A percentile compares a stretch with the other conserved stretches of the same genome.
Conservation (phyloP, 2,113 vertebrate genomes). For the Protobothrops mucrosquamatus region DNA sequence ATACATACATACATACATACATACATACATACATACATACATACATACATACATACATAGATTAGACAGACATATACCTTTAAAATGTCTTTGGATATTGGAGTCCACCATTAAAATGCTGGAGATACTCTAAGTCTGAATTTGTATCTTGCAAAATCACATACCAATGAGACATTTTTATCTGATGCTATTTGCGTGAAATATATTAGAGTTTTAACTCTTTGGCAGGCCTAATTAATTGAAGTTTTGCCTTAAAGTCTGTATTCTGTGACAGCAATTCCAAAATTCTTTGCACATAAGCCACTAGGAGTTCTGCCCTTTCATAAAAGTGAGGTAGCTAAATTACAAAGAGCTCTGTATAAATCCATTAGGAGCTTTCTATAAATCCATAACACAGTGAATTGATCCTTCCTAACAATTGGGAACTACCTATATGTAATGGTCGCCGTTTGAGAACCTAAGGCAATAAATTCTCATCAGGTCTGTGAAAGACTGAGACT, state of each 20-base stretch:
- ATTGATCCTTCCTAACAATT: not conserved
- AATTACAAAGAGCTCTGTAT: not conserved
- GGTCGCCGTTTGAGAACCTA: not conserved
- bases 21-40: too few relatives aligned
- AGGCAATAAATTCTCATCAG: not conserved
- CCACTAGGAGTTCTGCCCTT: not conserved
- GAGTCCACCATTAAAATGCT: not conserved
- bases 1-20: too few relatives aligned
- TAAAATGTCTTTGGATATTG: not conserved
- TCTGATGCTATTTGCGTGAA: not conserved
- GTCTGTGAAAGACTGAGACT: not conserved
- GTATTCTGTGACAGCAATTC: not conserved
- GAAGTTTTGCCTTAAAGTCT: not conserved
- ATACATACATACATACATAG: too few relatives aligned
- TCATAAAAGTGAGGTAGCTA: not conserved
- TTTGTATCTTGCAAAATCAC: not conserved
- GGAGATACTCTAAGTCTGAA: not conserved
- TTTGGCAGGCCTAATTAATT: not conserved
- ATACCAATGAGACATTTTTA: not conserved
- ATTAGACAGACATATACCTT: not conserved
- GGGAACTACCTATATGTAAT: not conserved
- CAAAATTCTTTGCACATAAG: not conserved
- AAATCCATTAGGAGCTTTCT: not conserved
- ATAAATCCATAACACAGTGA: not conserved
- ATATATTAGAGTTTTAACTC: not conserved